A percentile compares a stretch with the other conserved stretches of the same genome.
Evolutionary conservation across 2,113 vertebrate species (phyloP).

Genomic region (Leptocoma aspasia): DNA sequence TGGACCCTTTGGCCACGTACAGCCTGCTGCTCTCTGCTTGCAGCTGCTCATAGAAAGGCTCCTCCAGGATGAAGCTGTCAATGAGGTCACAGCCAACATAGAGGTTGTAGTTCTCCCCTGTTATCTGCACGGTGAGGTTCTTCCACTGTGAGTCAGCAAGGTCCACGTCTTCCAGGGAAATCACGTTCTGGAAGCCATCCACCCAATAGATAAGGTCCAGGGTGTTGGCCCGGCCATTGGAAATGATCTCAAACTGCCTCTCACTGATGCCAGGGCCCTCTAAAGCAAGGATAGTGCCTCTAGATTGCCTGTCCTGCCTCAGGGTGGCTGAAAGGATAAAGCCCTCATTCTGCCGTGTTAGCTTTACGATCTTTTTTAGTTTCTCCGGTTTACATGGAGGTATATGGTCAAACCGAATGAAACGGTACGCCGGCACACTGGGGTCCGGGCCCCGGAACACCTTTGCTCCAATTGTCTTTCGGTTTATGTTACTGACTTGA

Average conservation of each 20-base stretch:
- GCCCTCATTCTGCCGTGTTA: constrained; percentile 83
- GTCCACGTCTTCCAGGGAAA: constrained; percentile 93
- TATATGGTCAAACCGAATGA: constrained; percentile 93
- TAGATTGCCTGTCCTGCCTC: constrained; percentile 86
- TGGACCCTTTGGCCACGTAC: constrained; percentile 88
- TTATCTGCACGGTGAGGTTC: constrained; percentile 90
- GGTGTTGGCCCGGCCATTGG: constrained; percentile 90
- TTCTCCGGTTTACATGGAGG: constrained; percentile 80
- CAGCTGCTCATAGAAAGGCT: constrained; percentile 92
- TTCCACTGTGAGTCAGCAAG: constrained; percentile 94
- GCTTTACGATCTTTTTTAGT: constrained; percentile 78
- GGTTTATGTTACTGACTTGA: constrained; percentile 87
- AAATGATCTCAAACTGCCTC: constrained; percentile 91
- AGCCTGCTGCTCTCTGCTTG: constrained; percentile 80
- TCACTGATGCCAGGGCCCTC: constrained; percentile 76
- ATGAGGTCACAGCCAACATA: constrained; percentile 90
- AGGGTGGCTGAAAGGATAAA: constrained; percentile 89
- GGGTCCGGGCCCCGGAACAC: constrained; percentile 88
- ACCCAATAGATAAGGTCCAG: constrained; percentile 92
- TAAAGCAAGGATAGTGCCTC: constrained; percentile 87
- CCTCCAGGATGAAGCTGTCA: constrained; percentile 90
- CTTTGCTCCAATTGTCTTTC: constrained; percentile 91
- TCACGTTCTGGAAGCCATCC: constrained; percentile 81
- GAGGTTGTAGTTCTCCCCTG: constrained; percentile 87
- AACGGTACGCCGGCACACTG: constrained; percentile 82